Base-by-base conservation (phyloP, 2,797 vertebrate species). In the Microchirus variegatus region DNA sequence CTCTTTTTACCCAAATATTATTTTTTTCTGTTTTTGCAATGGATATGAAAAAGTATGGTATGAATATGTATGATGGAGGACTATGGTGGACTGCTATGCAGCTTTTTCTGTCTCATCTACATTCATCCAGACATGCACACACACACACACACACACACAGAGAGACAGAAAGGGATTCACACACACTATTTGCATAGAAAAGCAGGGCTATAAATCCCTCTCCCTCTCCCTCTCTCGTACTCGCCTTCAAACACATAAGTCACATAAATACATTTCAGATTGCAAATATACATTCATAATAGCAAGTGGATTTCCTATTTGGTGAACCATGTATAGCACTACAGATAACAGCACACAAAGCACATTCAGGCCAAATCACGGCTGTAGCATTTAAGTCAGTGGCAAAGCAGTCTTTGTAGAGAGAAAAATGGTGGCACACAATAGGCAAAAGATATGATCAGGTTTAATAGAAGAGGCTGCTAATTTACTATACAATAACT, bases 61-160 rank as follows among this genome's bases (percentile, higher is more conserved):
- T 92, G 90, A 92, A 93, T 93, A 90, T 91, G 86, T 89, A 93
- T 91, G 88, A 62, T 58, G 57, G 60, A 82, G 82, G 87, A 88
- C 89, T 85, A 90, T 92, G 89, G 89, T 90, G 87, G 91, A 84
- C 86, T 43, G 55, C 75, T 85, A 90, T 93, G 90, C 91, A 92
- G 90, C 80, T 78, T 88, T 90, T 91, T 90, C 81, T 85, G 83
- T 89, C 85, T 92, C 89, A 91, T 92, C 91, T 87, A 82, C 87
- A 88, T 86, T 78, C 85, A 86, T 83, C 85, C 84, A 80, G 22
- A 81, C 55, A 37, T 15, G 17, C 49, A 26, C 12, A n/a, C 22
- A 50, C 8, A 49, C 6, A 10, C n/a, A n/a, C n/a, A n/a, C n/a
- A n/a, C n/a, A n/a, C n/a, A n/a, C n/a, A n/a, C 3, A 45, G n/a